Evolutionary conservation across 2,888 invertebrate species (phyloP), one percentile per base, ranked within the genome.

Genomic region (Oscheius sp.): DNA sequence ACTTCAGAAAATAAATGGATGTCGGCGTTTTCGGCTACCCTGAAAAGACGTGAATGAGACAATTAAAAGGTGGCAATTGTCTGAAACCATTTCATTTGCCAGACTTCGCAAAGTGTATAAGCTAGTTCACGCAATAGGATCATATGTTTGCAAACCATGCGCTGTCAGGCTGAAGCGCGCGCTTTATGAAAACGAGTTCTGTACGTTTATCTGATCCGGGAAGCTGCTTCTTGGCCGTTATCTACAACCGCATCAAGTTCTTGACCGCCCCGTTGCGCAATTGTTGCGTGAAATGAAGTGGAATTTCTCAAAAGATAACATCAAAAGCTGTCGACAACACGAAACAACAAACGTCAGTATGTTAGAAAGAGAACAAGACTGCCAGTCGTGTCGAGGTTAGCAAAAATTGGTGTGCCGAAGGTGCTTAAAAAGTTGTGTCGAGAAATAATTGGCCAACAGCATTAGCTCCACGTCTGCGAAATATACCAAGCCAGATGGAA

Each of bases 71-170:
- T 27, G 17, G 52, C 25, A 25, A 10, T n/a, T 23, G 42, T 42
- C 42, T 15, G 4, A n/a, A 42, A 20, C 15, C 42, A 25, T 17
- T 20, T 37, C 45, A 52, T 52, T 52, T 52, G 61, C 42, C 29
- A 42, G 61, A 61, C 61, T 29, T n/a, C 53, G 23, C 20, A 61
- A 42, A 55, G 58, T 17, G 55, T 39, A 66, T 23, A 55, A 37
- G 66, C 66, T 33, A 50, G 66, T 66, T 66, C 66, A 66, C 66
- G 66, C 66, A 66, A 66, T 61, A 61, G 27, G 42, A 61, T 66
- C 66, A 66, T 39, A 53, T 66, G 66, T 66, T 66, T 66, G 57
- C 42, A 61, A 61, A 61, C 66, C 55, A 53, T 50, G 66, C 55
- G 50, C 66, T 66, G 50, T 53, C 57, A 50, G n/a, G 66, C 66